Conservation (phyloP, 2,888 invertebrate species). For the Hirtodrosophila histrioides region DNA sequence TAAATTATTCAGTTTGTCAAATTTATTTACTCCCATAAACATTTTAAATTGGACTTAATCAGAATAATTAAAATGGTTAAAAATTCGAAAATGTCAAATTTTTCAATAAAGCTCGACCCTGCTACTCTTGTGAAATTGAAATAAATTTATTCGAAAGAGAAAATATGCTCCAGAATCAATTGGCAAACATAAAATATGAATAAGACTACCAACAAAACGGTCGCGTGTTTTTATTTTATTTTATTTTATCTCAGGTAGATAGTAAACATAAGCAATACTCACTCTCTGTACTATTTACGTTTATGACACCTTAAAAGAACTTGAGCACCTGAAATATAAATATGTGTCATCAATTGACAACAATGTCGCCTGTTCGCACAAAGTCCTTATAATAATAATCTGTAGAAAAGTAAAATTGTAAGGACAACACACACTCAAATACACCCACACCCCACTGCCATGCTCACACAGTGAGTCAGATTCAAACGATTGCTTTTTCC, state of each 20-base stretch:
- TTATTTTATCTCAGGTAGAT: too few species aligned
- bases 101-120: too few species aligned
- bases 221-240: too few species aligned
- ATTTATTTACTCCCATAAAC: not conserved
- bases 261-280: too few species aligned
- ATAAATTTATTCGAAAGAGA: too few species aligned
- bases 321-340: not conserved
- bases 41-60: not conserved
- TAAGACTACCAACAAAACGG: too few species aligned
- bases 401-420: conserved; percentile 35
- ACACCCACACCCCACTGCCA: not conserved
- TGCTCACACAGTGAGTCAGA: conserved; percentile 26
- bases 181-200: not conserved
- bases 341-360: not conserved
- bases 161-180: too few species aligned
- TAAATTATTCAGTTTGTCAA: conserved; percentile 22
- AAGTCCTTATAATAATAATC: conserved; percentile 11
- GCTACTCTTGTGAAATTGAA: not conserved
- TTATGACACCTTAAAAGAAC: too few species aligned
- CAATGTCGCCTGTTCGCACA: conserved; percentile 5
- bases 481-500: conserved; percentile 55
- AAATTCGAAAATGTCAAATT: not conserved
- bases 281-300: too few species aligned
- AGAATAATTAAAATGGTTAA: not conserved
- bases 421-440: conserved; percentile 4